Evolutionary conservation across 2,113 vertebrate species (phyloP).

Genomic region (Erythrolamprus reginae): DNA sequence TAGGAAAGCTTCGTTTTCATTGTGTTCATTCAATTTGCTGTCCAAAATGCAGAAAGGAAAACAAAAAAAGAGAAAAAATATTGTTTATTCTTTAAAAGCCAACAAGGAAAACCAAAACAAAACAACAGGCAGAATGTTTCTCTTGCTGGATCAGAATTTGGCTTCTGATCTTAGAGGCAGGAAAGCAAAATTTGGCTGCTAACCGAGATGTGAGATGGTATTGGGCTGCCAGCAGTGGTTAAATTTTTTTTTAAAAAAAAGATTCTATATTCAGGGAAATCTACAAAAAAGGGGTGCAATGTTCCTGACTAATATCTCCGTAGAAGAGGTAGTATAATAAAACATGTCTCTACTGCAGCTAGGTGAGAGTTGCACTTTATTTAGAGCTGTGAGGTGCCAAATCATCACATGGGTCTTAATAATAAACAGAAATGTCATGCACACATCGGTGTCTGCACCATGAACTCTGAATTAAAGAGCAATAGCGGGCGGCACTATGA

Average conservation of each 20-base stretch:
- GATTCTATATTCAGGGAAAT: background rate
- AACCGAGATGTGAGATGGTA: constrained; percentile 2
- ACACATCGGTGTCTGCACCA: background rate
- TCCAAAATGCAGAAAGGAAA: background rate
- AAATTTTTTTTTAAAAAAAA: background rate
- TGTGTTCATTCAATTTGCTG: background rate
- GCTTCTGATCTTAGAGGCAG: background rate
- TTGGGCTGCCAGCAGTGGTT: background rate
- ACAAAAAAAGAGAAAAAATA: background rate
- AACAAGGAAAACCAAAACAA: background rate
- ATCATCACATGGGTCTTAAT: background rate
- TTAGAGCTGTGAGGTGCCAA: background rate
- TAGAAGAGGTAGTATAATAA: background rate
- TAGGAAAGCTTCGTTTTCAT: background rate
- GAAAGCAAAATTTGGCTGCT: background rate
- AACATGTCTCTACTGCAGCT: background rate
- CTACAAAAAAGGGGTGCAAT: background rate
- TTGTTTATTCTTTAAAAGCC: background rate
- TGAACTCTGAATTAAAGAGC: background rate
- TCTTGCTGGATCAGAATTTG: background rate
- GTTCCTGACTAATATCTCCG: background rate
- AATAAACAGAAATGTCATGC: background rate
- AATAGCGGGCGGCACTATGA: background rate
- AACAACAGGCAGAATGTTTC: background rate
- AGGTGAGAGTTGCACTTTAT: background rate